Conservation (phyloP, 2,797 vertebrate genomes). For the Galago senegalensis region DNA sequence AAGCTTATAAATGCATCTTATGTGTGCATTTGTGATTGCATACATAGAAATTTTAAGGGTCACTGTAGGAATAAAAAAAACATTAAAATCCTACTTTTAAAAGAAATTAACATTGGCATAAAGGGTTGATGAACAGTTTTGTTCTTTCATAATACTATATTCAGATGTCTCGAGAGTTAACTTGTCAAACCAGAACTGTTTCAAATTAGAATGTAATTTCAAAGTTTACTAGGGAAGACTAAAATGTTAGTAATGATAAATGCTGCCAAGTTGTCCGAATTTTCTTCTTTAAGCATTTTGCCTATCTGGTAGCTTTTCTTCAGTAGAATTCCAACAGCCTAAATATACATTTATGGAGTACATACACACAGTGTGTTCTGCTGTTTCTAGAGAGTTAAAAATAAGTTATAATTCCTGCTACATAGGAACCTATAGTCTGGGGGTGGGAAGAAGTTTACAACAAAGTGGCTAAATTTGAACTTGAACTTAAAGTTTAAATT, state of each 20-base stretch:
- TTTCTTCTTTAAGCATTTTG: constrained; percentile 48
- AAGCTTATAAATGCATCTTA: constrained; percentile 83
- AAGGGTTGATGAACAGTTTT: constrained; percentile 84
- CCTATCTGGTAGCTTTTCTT: constrained; percentile 32
- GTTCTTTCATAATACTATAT: constrained; percentile 79
- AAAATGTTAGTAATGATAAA: constrained; percentile 75
- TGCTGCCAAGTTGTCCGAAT: constrained; percentile 72
- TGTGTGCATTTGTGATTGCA: constrained; percentile 79
- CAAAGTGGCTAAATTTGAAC: constrained; percentile 9
- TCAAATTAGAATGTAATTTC: constrained; percentile 82
- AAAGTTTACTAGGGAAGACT: constrained; percentile 76
- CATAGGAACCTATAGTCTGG: background rate
- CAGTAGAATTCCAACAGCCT: background rate
- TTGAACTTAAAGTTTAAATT: constrained; percentile 8
- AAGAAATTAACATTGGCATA: constrained; percentile 83
- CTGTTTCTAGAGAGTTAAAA: background rate
- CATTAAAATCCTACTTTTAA: constrained; percentile 84
- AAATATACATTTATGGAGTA: background rate
- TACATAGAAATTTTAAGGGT: constrained; percentile 84
- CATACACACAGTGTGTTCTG: background rate
- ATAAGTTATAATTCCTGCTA: background rate
- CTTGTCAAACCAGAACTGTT: constrained; percentile 79
- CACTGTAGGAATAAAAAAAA: constrained; percentile 84
- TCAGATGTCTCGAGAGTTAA: constrained; percentile 84
- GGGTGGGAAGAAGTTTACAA: background rate